phyloP scores from a whole-genome alignment of 1,140 invertebrate genomes.

The Cherax destructor region DNA sequence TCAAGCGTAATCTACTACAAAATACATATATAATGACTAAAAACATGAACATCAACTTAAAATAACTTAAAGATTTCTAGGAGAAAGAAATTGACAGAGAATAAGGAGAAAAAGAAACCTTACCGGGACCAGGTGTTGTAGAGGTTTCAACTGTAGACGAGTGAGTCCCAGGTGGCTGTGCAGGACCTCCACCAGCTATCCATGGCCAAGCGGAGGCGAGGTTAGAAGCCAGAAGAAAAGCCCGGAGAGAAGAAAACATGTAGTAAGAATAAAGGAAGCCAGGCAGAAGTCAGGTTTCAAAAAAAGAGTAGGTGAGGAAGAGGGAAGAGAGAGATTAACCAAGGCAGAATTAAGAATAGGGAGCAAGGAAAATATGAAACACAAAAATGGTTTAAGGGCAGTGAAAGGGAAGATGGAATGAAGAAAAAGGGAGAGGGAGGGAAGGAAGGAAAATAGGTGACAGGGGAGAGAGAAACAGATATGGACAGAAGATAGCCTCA shows the following conservation, averaged over 20 bases:
- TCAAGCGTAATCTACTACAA: background rate
- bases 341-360: background rate
- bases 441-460: too few species aligned
- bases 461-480: too few species aligned
- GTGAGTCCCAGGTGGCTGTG: constrained; percentile 29
- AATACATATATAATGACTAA: background rate
- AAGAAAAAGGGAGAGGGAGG: background rate
- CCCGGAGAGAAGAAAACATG: constrained; percentile 48
- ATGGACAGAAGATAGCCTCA: too few species aligned
- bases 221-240: constrained; percentile 60
- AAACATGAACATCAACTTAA: constrained; percentile 14
- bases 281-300: background rate
- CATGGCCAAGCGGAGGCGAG: constrained; percentile 57
- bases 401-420: background rate
- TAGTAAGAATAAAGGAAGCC: constrained; percentile 3
- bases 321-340: background rate
- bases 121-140: constrained; percentile 41
- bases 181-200: constrained; percentile 35
- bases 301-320: background rate
- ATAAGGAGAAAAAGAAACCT: constrained; percentile 49
- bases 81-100: constrained; percentile 24
- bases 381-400: background rate
- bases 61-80: constrained; percentile 11
- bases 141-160: constrained; percentile 21
- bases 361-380: background rate